A percentile compares a stretch with the other conserved stretches of the same genome.
Evolutionary conservation across 23 tunicate genomes (phyloP).

Genomic region (Trididemnum clinides): DNA sequence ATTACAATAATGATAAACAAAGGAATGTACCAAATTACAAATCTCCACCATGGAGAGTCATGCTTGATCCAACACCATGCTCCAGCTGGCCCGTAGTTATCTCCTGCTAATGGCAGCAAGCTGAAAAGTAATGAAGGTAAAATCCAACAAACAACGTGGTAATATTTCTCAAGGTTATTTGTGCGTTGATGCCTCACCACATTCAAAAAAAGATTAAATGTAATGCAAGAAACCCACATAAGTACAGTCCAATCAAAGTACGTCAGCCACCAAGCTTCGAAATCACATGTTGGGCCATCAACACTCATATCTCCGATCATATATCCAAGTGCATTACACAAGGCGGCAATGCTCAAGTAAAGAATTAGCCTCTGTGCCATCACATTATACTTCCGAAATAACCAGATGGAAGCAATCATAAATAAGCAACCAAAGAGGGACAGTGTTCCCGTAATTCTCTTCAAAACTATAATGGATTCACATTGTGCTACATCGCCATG

Average conservation of each 20-base stretch:
- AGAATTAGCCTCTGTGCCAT: slow-evolving; percentile 75
- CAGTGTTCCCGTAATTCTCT: slow-evolving; percentile 64
- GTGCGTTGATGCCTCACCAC: slow-evolving; percentile 57
- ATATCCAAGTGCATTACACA: slow-evolving; percentile 88
- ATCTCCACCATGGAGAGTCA: slow-evolving; percentile 71
- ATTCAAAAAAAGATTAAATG: slow-evolving; percentile 69
- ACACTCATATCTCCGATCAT: slow-evolving; percentile 78
- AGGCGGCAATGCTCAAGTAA: slow-evolving; percentile 88
- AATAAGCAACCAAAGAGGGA: slow-evolving; percentile 84
- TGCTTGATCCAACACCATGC: slow-evolving; percentile 99
- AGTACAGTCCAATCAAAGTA: slow-evolving; percentile 93
- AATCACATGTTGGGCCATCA: slow-evolving; percentile 84
- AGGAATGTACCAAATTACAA: slow-evolving; percentile 89
- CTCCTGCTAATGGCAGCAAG: slow-evolving; percentile 82
- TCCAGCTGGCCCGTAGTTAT: slow-evolving; percentile 96
- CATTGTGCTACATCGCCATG: slow-evolving; percentile 57
- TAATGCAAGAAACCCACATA: slow-evolving; percentile 84
- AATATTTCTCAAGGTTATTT: slow-evolving; percentile 45
- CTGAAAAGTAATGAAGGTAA: slow-evolving; percentile 71
- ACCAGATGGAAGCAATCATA: slow-evolving; percentile 66
- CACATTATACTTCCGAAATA: slow-evolving; percentile 67
- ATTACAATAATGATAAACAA: slow-evolving; percentile 52
- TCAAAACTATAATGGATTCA: slow-evolving; percentile 63
- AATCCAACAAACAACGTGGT: slow-evolving; percentile 72
- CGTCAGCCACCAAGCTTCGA: slow-evolving; percentile 96